A percentile compares a stretch with the other conserved stretches of the same genome.
Evolutionary conservation across 30 jellyfish, hydroid and myxozoan species (phyloP).

Genomic region (Mastigias papua): DNA sequence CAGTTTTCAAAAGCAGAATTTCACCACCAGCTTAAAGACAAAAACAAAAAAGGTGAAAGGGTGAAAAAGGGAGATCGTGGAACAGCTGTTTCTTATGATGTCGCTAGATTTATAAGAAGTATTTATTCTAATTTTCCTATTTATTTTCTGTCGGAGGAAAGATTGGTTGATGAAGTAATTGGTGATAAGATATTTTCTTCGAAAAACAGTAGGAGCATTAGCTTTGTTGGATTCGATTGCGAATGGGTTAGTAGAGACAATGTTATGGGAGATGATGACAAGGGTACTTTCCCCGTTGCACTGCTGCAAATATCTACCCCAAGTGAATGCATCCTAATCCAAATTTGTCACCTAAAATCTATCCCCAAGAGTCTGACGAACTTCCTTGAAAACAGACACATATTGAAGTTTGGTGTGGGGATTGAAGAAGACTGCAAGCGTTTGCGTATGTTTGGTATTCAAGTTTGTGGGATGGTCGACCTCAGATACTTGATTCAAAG

Average conservation of each 20-base stretch:
- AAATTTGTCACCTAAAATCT: conserved; percentile 1
- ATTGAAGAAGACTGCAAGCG: conserved; percentile 89
- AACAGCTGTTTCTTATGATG: conserved; percentile 30
- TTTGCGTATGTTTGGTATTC: conserved; percentile 73
- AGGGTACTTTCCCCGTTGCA: conserved; percentile 70
- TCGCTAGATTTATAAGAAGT: conserved; percentile 16
- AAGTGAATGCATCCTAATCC: conserved; percentile 72
- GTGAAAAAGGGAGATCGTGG: not conserved
- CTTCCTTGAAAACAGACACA: conserved; percentile 70
- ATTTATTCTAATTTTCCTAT: conserved; percentile 52
- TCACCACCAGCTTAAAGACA: not conserved
- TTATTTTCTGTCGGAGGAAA: conserved; percentile 66
- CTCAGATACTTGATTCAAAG: conserved; percentile 81
- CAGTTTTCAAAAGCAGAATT: not conserved
- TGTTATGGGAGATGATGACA: not conserved
- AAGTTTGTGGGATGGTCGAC: conserved; percentile 84
- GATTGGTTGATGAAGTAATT: conserved; percentile 43
- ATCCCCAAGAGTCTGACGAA: conserved; percentile 56
- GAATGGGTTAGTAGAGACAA: conserved; percentile 77
- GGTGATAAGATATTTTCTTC: conserved; percentile 23
- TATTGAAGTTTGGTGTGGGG: conserved; percentile 94
- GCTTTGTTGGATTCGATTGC: conserved; percentile 91
- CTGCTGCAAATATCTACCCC: conserved; percentile 81
- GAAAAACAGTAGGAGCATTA: not conserved
- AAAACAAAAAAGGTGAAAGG: not conserved